Evolutionary conservation across 2,113 vertebrate genomes (phyloP).

Genomic region (Orcinus orca): DNA sequence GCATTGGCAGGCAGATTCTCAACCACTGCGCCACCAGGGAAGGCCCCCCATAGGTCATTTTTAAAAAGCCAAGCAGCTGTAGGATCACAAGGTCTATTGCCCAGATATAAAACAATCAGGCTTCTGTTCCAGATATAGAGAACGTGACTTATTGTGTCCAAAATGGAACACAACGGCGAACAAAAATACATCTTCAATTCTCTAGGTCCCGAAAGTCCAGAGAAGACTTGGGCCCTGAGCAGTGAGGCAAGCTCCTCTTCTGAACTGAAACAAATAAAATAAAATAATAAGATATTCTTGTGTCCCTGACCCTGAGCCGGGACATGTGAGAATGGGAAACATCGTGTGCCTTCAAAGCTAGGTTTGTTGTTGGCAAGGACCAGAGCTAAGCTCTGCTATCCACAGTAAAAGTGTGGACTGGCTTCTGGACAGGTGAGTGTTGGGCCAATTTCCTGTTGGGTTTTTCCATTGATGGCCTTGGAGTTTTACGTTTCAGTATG

Average conservation of each 20-base stretch:
- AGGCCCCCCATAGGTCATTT: background rate
- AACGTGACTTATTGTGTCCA: constrained; percentile 11
- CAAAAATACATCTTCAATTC: background rate
- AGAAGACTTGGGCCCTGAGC: background rate
- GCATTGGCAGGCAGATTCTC: too few relatives aligned
- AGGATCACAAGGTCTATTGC: background rate
- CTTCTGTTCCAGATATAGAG: constrained; percentile 36
- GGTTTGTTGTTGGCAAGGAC: background rate
- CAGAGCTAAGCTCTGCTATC: background rate
- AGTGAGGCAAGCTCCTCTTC: background rate
- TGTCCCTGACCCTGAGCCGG: background rate
- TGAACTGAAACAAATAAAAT: background rate
- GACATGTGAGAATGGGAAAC: background rate
- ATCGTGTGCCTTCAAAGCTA: background rate
- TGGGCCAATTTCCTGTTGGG: background rate
- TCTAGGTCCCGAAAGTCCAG: background rate
- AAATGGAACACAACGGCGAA: background rate
- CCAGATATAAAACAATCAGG: constrained; percentile 5
- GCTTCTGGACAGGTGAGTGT: background rate
- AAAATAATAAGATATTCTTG: background rate
- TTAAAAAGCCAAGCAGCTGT: constrained; percentile 29
- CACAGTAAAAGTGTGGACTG: background rate
- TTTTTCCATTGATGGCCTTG: background rate
- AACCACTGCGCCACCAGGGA: too few relatives aligned
- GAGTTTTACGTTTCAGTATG: background rate